Conservation (phyloP, 2,797 vertebrate species). For the Gephyroberyx darwinii region DNA sequence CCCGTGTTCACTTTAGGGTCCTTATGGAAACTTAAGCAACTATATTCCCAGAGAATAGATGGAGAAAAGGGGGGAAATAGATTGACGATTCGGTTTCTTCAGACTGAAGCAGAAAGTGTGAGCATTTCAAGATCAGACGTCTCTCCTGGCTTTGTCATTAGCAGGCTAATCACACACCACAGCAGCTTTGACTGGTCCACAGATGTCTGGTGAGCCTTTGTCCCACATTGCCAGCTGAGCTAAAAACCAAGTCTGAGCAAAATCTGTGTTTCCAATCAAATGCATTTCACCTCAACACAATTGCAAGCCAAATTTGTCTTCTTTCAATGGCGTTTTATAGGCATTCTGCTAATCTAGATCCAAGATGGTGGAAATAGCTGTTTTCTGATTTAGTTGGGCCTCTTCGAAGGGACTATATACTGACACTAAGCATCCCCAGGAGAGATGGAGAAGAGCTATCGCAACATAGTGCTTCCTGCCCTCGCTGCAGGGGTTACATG, state of each 20-base stretch:
- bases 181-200: conserved; percentile 48
- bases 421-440: conserved; percentile 29
- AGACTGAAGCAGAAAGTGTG: conserved; percentile 17
- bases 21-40: conserved; percentile 28
- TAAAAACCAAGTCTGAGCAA: conserved; percentile 39
- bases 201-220: conserved; percentile 61
- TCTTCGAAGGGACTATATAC: conserved; percentile 26
- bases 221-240: conserved; percentile 54
- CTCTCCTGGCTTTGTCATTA: conserved; percentile 70
- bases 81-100: conserved; percentile 21
- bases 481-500: conserved; percentile 24
- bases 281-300: conserved; percentile 29
- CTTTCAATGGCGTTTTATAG: conserved; percentile 34
- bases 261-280: conserved; percentile 52
- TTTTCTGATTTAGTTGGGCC: conserved; percentile 14
- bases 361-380: conserved; percentile 29
- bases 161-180: conserved; percentile 63
- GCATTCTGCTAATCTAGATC: conserved; percentile 39
- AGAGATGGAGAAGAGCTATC: conserved; percentile 41
- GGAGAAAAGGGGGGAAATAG: background rate
- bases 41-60: background rate
- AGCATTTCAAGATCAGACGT: conserved; percentile 57
- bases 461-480: conserved; percentile 55
- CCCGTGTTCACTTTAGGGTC: background rate
- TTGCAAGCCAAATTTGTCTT: conserved; percentile 38